A percentile compares a stretch with the other conserved stretches of the same genome.
These are phyloP conservation scores for Phallusia fumigata DNA, from an alignment of 23 tunicate species.

Conservation along the genomic window DNA sequence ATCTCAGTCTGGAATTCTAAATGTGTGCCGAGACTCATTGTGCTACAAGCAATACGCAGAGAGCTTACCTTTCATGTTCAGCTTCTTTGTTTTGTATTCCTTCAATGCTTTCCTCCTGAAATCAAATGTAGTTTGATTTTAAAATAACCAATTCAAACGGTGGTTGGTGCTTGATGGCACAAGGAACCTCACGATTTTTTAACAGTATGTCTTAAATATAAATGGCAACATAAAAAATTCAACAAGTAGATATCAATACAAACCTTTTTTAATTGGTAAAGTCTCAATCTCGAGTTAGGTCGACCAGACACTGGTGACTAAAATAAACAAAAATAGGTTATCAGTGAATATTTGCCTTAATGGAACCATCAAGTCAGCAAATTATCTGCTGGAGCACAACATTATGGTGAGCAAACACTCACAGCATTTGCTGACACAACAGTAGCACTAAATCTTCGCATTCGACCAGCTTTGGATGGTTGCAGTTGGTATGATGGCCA, in stretches of 20 bases:
- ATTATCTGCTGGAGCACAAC: neutral
- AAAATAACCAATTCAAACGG: too few species aligned
- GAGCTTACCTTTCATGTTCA: conserved; percentile 70
- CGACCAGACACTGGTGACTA: conserved; percentile 65
- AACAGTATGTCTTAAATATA: too few species aligned
- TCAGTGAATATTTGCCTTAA: too few species aligned
- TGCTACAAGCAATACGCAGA: neutral
- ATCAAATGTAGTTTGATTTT: neutral
- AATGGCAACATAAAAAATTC: too few species aligned
- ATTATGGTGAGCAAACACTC: conserved; percentile 21
- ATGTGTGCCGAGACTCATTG: neutral
- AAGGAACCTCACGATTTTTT: too few species aligned
- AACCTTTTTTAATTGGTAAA: conserved; percentile 69
- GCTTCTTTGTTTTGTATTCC: conserved; percentile 83
- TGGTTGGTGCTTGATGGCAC: too few species aligned
- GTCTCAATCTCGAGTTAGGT: conserved; percentile 59
- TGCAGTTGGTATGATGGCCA: conserved; percentile 27
- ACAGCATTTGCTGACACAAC: conserved; percentile 62
- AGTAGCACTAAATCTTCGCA: conserved; percentile 80
- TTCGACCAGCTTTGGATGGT: conserved; percentile 46
- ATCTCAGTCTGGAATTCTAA: neutral
- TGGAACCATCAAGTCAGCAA: too few species aligned
- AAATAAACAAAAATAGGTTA: too few species aligned
- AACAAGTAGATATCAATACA: neutral
- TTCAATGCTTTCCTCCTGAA: conserved; percentile 86